Evolutionary conservation across 1,140 invertebrate genomes (phyloP).

Genomic region (Alviniconcha marisindica): DNA sequence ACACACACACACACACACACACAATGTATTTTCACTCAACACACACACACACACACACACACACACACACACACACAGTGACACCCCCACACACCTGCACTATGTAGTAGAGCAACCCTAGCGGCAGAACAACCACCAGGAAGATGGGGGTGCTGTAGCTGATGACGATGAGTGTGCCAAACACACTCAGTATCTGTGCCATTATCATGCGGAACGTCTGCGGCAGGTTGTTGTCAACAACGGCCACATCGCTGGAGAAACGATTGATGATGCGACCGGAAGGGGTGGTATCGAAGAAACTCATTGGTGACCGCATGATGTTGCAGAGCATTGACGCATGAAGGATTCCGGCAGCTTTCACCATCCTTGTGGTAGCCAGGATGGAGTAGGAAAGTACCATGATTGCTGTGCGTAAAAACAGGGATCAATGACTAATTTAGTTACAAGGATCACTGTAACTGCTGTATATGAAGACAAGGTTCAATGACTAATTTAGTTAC

Average conservation of each 20-base stretch:
- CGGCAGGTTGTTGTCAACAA: slow-evolving; percentile 68
- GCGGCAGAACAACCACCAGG: slow-evolving; percentile 87
- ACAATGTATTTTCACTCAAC: too few relatives aligned
- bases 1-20: too few relatives aligned
- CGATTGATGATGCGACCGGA: slow-evolving; percentile 77
- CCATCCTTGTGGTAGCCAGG: slow-evolving; percentile 50
- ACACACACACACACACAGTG: too few relatives aligned
- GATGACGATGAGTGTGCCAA: slow-evolving; percentile 54
- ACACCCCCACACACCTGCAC: slow-evolving; percentile 79
- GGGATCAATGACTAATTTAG: background rate
- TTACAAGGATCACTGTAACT: too few relatives aligned
- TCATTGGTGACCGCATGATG: slow-evolving; percentile 79
- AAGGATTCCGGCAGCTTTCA: slow-evolving; percentile 84
- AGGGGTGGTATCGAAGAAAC: slow-evolving; percentile 83
- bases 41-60: too few relatives aligned
- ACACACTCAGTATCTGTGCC: slow-evolving; percentile 37
- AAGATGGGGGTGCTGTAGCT: slow-evolving; percentile 83
- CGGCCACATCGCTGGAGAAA: slow-evolving; percentile 78
- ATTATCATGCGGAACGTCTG: slow-evolving; percentile 58
- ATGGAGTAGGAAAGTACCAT: slow-evolving; percentile 58
- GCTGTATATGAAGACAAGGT: too few relatives aligned
- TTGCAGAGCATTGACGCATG: slow-evolving; percentile 84
- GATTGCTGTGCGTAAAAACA: slow-evolving; percentile 40
- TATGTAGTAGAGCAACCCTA: slow-evolving; percentile 92
- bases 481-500: background rate